A percentile compares a stretch with the other conserved stretches of the same genome.
phyloP scores from a whole-genome alignment of 2,797 vertebrate genomes.

The Lepus oiostolus region DNA sequence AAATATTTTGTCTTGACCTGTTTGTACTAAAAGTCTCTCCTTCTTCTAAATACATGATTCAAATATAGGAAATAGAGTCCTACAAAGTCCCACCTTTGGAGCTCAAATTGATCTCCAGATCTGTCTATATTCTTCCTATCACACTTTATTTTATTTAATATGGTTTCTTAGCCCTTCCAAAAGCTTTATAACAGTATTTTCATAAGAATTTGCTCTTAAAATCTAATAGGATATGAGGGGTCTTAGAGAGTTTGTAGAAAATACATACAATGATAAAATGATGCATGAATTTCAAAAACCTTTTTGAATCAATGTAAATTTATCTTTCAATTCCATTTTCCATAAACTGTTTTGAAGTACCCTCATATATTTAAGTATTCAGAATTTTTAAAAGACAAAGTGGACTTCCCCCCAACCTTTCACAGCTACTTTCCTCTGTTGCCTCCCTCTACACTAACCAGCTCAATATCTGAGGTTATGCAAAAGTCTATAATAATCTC shows the following conservation, averaged over 20 bases:
- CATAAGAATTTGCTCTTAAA: neutral
- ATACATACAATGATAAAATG: too few species aligned
- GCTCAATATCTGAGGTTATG: neutral
- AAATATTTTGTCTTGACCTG: constrained; percentile 37
- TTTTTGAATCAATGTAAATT: too few species aligned
- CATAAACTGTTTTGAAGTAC: too few species aligned
- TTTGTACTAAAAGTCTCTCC: constrained; percentile 3
- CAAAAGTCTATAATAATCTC: neutral
- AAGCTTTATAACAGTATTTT: neutral
- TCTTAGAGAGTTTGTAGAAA: too few species aligned
- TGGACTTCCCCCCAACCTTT: neutral
- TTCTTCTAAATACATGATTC: constrained; percentile 43
- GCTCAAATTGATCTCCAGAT: neutral
- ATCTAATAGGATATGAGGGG: neutral
- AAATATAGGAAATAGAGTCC: neutral
- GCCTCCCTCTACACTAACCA: neutral
- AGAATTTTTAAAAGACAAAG: neutral
- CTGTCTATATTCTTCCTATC: neutral
- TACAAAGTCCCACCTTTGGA: neutral
- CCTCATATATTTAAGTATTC: neutral
- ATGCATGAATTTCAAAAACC: too few species aligned
- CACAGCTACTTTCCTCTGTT: neutral
- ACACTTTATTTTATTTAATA: neutral
- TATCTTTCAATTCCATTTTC: too few species aligned
- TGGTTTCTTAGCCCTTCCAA: neutral